phyloP scores from a whole-genome alignment of 2,888 invertebrate species.

The Orchesella flavescens region DNA sequence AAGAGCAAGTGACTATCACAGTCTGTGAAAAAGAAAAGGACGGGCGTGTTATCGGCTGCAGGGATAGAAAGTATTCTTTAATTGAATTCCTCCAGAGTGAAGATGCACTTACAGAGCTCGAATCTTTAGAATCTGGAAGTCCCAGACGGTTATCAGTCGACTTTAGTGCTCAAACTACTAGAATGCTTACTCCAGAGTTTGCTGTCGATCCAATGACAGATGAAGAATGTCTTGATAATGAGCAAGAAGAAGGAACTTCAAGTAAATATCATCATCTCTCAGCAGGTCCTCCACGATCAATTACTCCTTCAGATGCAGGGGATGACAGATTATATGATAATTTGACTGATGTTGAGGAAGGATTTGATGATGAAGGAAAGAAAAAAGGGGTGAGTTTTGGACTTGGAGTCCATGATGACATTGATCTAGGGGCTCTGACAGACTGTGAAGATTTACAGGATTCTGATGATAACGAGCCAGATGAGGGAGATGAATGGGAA shows the following conservation, averaged over 20 bases:
- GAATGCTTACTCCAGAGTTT: constrained; percentile 54
- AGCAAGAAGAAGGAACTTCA: neutral
- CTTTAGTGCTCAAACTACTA: constrained; percentile 12
- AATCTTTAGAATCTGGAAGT: constrained; percentile 29
- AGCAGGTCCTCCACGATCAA: constrained; percentile 36
- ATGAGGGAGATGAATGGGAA: constrained; percentile 53
- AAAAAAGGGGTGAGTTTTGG: constrained; percentile 32
- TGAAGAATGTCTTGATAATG: constrained; percentile 60
- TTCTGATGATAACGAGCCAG: constrained; percentile 73
- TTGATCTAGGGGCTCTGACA: constrained; percentile 71
- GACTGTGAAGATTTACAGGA: constrained; percentile 73
- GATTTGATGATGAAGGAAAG: constrained; percentile 32
- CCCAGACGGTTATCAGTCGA: constrained; percentile 37
- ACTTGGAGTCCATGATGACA: constrained; percentile 58
- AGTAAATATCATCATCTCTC: neutral
- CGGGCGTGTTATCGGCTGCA: no score
- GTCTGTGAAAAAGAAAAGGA: neutral
- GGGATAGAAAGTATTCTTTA: constrained; percentile 49
- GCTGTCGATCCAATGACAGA: constrained; percentile 66
- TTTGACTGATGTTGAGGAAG: constrained; percentile 70
- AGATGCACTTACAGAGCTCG: constrained; percentile 42
- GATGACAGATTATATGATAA: constrained; percentile 67
- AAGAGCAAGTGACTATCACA: constrained; percentile 39
- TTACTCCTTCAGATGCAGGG: constrained; percentile 68
- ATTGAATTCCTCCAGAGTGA: constrained; percentile 45